These are phyloP conservation scores for Serilophus lunatus DNA, from an alignment of 2,113 vertebrate species.

Conservation along the genomic window DNA sequence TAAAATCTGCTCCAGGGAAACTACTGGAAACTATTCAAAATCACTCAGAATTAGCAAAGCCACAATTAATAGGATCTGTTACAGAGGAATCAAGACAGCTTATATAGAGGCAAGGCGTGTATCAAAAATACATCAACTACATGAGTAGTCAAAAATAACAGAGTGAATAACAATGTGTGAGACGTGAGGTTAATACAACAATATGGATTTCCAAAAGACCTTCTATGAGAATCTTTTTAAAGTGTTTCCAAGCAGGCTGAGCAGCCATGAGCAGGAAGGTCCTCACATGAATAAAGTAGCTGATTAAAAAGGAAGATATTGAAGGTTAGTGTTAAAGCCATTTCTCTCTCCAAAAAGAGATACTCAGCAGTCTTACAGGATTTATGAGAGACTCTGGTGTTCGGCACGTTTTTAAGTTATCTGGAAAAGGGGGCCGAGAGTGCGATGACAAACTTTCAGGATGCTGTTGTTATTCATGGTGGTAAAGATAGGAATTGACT, in stretches of 20 bases:
- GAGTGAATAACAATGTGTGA: not conserved
- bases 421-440: not conserved
- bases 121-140: not conserved
- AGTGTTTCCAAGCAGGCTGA: not conserved
- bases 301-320: not conserved
- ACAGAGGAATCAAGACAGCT: not conserved
- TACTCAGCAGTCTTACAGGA: not conserved
- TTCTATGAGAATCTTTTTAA: not conserved
- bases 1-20: not conserved
- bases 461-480: not conserved
- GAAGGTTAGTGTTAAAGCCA: not conserved
- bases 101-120: not conserved
- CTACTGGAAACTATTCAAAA: not conserved
- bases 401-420: not conserved
- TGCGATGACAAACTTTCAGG: constrained; percentile 16
- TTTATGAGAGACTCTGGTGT: not conserved
- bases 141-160: not conserved
- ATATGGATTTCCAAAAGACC: not conserved
- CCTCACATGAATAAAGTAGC: not conserved
- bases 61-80: not conserved
- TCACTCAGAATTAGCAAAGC: not conserved
- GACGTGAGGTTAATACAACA: not conserved
- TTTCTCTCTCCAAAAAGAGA: not conserved
- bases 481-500: not conserved
- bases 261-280: not conserved